Conservation (phyloP, 2,888 invertebrate genomes). For the Empis stercorea region DNA sequence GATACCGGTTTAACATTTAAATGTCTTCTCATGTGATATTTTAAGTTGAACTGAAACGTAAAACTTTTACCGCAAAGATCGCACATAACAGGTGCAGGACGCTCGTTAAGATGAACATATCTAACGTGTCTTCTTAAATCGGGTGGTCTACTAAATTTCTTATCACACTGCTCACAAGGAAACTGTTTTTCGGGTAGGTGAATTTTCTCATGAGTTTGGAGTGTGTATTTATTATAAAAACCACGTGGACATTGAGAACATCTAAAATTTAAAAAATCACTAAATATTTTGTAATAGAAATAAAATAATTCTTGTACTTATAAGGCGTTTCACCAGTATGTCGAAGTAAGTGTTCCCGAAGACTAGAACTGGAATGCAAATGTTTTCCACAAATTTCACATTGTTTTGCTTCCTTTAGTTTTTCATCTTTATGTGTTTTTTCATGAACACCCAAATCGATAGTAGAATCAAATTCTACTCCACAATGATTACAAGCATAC, state of each 20-base stretch:
- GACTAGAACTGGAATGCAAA: constrained; percentile 32
- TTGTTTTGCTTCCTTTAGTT: constrained; percentile 26
- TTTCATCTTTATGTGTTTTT: constrained; percentile 21
- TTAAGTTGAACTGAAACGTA: constrained; percentile 7
- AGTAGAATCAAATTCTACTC: background rate
- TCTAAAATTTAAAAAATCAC: background rate
- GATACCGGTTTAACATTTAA: constrained; percentile 6
- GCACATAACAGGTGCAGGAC: constrained; percentile 1
- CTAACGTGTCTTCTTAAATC: background rate
- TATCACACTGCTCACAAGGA: background rate
- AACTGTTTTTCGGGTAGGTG: background rate
- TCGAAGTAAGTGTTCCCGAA: constrained; percentile 33
- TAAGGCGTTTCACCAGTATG: constrained; percentile 31
- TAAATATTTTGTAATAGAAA: background rate
- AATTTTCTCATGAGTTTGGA: background rate
- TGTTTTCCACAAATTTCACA: constrained; percentile 32
- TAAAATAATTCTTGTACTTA: constrained; percentile 17
- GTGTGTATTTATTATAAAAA: background rate
- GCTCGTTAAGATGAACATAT: background rate
- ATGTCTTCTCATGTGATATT: constrained; percentile 9
- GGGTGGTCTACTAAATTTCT: background rate
- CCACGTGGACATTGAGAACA: background rate
- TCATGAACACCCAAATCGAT: background rate
- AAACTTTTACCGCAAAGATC: constrained; percentile 9
- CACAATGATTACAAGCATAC: background rate